Base-by-base conservation (phyloP, 2,797 vertebrate genomes). In the Lithobates pipiens region DNA sequence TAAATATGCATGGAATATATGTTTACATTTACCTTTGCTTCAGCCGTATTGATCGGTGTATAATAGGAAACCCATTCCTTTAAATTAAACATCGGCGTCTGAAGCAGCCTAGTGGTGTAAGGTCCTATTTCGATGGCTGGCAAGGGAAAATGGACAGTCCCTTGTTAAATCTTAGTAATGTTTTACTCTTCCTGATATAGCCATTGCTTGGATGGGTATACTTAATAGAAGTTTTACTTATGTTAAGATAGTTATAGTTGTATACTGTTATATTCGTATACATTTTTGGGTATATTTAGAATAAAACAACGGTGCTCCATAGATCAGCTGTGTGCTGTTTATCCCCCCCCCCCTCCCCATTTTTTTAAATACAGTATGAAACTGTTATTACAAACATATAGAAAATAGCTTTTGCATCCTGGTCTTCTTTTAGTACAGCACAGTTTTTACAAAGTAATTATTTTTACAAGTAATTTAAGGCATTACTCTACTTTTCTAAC, bases 1-100 rank as follows among this genome's bases (percentile, higher is more conserved):
- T 81, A 81, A 76, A 82, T 63, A 76, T 77, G 72, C 73, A 76
- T 86, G 65, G 67, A 46, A 76, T 76, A 70, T 75, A 23, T 85
- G 76, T 78, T 76, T 83, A 76, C 36, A 27, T 83, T 78, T 85
- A 67, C 36, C 1, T 77, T 73, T 9, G 8, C 69, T 73, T 85
- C 39, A 72, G 76, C 27, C 4, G 29, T 44, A 73, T 39, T 50
- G 76, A 65, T 54, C 46, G 11, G 32, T 61, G 65, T 16, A 65
- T 46, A 78, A 63, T 46, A 16, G 36, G 82, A 77, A 73, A 50
- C 18, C 34, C 5, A 32, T 65, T 44, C 50, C 42, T 65, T 78
- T 27, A 65, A 65, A 72, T 61, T 61, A 84, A 84, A 84, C 76
- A 84, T 50, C 46, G 61, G 34, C 73, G 23, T 77, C 32, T 36